Conservation (phyloP, 1,140 invertebrate species). For the Aplysia californica region DNA sequence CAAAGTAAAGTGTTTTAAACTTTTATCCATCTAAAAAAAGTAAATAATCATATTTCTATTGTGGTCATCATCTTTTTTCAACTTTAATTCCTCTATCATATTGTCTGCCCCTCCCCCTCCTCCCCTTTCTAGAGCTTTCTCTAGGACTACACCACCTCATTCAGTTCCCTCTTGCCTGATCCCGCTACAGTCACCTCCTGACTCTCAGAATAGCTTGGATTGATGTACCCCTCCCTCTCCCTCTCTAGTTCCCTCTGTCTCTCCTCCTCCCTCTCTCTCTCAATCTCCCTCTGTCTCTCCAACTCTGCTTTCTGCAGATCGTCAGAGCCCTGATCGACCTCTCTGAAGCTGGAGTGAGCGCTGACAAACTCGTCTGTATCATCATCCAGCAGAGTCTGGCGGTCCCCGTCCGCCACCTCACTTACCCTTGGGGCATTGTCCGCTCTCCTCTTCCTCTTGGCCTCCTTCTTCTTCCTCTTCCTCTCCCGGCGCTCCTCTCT, state of each 20-base stretch:
- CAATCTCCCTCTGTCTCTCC: neutral
- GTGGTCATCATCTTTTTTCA: no score
- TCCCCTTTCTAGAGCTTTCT: no score
- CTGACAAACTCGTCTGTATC: neutral
- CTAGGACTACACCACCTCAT: neutral
- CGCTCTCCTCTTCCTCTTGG: conserved; percentile 1
- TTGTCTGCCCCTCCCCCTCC: no score
- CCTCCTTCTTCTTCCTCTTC: conserved; percentile 14
- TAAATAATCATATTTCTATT: no score
- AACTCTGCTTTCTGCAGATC: neutral
- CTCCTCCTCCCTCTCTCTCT: no score
- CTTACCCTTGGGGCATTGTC: neutral
- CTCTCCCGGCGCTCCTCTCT: neutral
- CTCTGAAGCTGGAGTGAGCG: no score
- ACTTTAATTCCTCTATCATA: no score
- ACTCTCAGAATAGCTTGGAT: neutral
- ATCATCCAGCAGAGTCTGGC: neutral
- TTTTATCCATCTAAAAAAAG: no score
- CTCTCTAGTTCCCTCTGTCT: no score
- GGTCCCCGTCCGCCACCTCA: neutral
- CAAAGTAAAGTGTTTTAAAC: no score
- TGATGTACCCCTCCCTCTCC: neutral
- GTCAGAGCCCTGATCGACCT: neutral
- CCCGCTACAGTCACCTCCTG: neutral
- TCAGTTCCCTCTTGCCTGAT: neutral